Evolutionary conservation across 2,797 vertebrate species (phyloP).

Genomic region (Acestrorhynchus altus): DNA sequence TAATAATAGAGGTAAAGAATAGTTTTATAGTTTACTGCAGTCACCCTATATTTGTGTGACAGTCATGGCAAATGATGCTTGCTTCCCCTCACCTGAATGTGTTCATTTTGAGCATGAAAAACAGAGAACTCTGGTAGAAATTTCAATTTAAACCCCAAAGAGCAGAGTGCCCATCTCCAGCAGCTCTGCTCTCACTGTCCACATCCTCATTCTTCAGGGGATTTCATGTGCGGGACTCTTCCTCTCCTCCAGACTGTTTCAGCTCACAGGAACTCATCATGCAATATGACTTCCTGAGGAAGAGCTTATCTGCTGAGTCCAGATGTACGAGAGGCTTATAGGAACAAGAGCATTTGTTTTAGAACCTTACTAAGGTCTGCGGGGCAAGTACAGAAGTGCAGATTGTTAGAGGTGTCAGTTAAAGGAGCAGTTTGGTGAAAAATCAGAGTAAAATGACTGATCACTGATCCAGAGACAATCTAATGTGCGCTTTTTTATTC

Average conservation of each 20-base stretch:
- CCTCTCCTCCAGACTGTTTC: constrained; percentile 68
- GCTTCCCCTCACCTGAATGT: too few species aligned
- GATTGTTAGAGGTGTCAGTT: neutral
- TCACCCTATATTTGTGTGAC: neutral
- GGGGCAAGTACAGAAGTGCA: too few species aligned
- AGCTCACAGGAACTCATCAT: constrained; percentile 82
- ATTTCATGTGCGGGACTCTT: constrained; percentile 64
- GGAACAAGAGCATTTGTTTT: neutral
- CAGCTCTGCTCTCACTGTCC: constrained; percentile 52
- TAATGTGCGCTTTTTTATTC: too few species aligned
- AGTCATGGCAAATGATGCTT: neutral
- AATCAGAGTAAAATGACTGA: too few species aligned
- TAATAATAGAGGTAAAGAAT: too few species aligned
- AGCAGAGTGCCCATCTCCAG: too few species aligned
- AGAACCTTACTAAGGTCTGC: neutral
- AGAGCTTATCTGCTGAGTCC: constrained; percentile 79
- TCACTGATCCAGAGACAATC: too few species aligned
- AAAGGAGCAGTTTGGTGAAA: too few species aligned
- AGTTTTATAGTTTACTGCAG: too few species aligned
- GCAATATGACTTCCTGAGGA: constrained; percentile 85
- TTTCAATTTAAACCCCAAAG: too few species aligned
- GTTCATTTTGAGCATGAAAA: too few species aligned
- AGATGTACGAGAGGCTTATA: constrained; percentile 60
- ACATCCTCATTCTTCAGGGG: constrained; percentile 67
- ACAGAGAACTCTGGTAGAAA: too few species aligned